Percentiles rank a stretch among this genome's conserved stretches.
Conservation (phyloP, 2,888 invertebrate genomes). For the Polydrusus cervinus region DNA sequence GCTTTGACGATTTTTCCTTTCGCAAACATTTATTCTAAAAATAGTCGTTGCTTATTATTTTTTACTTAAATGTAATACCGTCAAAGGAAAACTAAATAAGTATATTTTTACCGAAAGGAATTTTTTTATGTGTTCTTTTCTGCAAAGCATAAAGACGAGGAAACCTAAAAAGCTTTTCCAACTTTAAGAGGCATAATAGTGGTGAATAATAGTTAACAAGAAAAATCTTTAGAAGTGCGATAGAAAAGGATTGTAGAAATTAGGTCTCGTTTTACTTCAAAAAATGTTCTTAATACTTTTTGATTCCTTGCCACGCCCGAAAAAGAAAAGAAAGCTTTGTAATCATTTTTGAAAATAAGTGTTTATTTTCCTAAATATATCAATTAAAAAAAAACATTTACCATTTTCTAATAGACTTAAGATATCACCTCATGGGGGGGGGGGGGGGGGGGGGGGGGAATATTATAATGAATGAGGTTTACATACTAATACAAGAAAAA, state of each 20-base stretch:
- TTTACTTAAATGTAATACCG: conserved; percentile 7
- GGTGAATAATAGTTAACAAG: conserved; percentile 1
- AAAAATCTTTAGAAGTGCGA: neutral
- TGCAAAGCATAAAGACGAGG: neutral
- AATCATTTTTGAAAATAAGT: no score
- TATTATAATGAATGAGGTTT: no score
- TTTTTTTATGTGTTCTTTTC: neutral
- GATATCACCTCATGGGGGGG: no score
- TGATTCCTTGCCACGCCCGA: neutral
- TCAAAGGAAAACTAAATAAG: conserved; percentile 18
- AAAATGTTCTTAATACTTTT: neutral
- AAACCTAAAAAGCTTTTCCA: conserved; percentile 17
- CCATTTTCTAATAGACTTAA: no score
- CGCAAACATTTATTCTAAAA: neutral
- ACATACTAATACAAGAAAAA: no score
- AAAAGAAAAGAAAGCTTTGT: neutral
- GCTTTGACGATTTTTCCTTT: no score
- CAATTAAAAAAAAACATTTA: no score
- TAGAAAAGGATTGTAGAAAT: neutral
- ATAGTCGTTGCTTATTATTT: neutral
- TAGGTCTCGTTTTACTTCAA: neutral
- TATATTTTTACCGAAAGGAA: conserved; percentile 7
- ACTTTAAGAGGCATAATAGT: neutral
- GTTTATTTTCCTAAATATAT: no score
- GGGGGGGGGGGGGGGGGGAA: no score